phyloP scores from a whole-genome alignment of 1,140 invertebrate species.

The Sarcophaga bullata region DNA sequence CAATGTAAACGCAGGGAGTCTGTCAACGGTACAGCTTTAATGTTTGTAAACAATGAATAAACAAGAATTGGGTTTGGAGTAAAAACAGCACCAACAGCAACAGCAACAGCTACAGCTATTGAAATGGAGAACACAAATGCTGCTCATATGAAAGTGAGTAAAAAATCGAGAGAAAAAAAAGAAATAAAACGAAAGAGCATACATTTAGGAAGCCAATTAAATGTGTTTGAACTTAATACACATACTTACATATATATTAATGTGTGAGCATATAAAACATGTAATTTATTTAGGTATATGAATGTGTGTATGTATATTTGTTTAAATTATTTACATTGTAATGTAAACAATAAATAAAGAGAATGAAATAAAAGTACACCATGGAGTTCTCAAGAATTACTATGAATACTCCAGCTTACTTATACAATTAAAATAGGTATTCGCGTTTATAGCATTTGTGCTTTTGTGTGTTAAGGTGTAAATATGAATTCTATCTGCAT shows the following conservation, averaged over 20 bases:
- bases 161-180: too few relatives aligned
- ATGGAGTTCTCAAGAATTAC: constrained; percentile 1
- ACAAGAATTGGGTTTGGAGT: not conserved
- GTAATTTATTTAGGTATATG: not conserved
- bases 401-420: too few relatives aligned
- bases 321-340: not conserved
- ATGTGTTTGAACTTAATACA: not conserved
- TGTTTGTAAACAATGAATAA: not conserved
- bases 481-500: too few relatives aligned
- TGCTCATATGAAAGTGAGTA: too few relatives aligned
- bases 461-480: too few relatives aligned
- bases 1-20: not conserved
- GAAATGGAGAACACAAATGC: too few relatives aligned
- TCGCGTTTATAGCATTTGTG: too few relatives aligned
- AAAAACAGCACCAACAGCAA: not conserved
- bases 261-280: too few relatives aligned
- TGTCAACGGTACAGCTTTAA: not conserved
- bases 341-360: constrained; percentile 11
- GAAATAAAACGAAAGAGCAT: not conserved
- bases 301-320: not conserved
- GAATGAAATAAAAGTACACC: not conserved
- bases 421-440: too few relatives aligned
- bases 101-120: too few relatives aligned
- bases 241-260: not conserved
- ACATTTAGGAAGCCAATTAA: not conserved